Conservation (phyloP, 2,113 vertebrate genomes). For the Polypterus senegalus region DNA sequence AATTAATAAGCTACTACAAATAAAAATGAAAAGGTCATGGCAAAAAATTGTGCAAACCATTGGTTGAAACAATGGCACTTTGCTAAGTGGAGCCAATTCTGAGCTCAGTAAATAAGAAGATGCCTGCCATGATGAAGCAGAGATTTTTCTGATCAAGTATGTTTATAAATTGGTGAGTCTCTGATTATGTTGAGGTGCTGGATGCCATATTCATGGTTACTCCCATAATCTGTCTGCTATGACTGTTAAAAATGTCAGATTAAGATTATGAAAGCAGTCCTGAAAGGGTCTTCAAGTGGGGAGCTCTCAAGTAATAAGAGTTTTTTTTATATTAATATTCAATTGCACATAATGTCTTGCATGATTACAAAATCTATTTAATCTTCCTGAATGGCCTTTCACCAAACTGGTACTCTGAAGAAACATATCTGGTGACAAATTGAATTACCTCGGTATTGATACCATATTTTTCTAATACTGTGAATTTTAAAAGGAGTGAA, state of each 20-base stretch:
- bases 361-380: conserved; percentile 29
- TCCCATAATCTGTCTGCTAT: conserved; percentile 19
- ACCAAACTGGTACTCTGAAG: conserved; percentile 66
- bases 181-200: too few relatives aligned
- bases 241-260: not conserved
- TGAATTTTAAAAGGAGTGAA: conserved; percentile 43
- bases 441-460: conserved; percentile 59
- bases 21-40: too few relatives aligned
- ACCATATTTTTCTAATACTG: conserved; percentile 56
- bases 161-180: too few relatives aligned
- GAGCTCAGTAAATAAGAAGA: too few relatives aligned
- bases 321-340: conserved; percentile 29
- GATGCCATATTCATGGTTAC: conserved; percentile 8
- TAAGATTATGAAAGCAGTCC: conserved; percentile 20
- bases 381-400: conserved; percentile 60
- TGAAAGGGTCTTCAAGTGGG: conserved; percentile 37
- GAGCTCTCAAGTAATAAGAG: conserved; percentile 15
- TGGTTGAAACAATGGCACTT: too few relatives aligned
- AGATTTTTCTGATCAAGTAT: too few relatives aligned
- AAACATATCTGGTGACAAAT: conserved; percentile 40
- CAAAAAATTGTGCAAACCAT: too few relatives aligned
- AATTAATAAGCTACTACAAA: too few relatives aligned
- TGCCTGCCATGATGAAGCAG: too few relatives aligned
- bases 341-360: conserved; percentile 32
- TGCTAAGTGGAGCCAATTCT: too few relatives aligned